Base-by-base conservation (phyloP, 2,888 invertebrate genomes). In the Volucella bombylans region DNA sequence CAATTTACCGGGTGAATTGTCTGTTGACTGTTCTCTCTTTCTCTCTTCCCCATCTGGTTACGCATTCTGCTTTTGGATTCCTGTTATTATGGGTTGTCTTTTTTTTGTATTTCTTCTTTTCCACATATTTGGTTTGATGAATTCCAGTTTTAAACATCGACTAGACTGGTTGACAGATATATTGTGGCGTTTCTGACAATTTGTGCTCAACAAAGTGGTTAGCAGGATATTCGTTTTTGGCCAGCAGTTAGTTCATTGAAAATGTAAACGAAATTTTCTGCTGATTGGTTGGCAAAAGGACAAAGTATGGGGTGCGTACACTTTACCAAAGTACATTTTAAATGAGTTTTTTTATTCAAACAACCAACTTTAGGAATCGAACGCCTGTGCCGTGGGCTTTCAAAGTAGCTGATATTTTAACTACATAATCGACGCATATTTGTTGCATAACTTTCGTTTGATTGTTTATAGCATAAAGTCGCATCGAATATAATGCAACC, bases 1-100 rank as follows among this genome's bases (percentile, higher is more conserved):
- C 85, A 85, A 85, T 81, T 85, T 85, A 50, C 68, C 49, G 76
- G 77, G n/a, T 85, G 85, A 85, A 81, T 85, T 85, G 81, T 81
- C 85, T 85, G 76, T 77, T 85, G 72, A 76, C 31, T 31, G 31
- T 4, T 6, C 71, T 54, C 43, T 61, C 52, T 18, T 77, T 31
- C 31, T 6, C 31, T 31, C 31, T 31, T 31, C 6, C 31, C 23
- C 41, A 49, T 77, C 47, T 52, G 39, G 54, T 57, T 69, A 49
- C 23, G 69, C 39, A 52, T 65, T 45, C 49, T 49, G 47, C 3
- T 47, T 47, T 31, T 31, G 6, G 18, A 23, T 43, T 57, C 55
- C 11, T 4, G 18, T 50, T 39, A 8, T 39, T 50, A 14, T 61
- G 18, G 45, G 8, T 62, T 18, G 14, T 41, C 8, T 49, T 41